A percentile compares a stretch with the other conserved stretches of the same genome.
These are phyloP conservation scores for Arothron firmamentum DNA, from an alignment of 2,113 vertebrate genomes.

Conservation along the genomic window DNA sequence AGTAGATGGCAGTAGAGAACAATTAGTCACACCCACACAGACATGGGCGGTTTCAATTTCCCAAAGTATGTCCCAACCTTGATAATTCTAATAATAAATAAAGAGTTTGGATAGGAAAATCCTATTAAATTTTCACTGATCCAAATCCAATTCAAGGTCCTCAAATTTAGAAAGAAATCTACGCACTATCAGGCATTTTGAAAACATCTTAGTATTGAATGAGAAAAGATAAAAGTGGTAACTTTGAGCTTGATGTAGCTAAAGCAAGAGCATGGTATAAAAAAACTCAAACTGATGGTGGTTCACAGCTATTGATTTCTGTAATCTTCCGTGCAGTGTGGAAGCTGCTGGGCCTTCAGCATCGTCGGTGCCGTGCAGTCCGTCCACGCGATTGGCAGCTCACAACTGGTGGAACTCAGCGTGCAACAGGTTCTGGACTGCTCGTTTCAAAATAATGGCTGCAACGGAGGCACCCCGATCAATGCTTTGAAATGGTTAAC, in stretches of 20 bases:
- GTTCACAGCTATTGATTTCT: conserved; percentile 1
- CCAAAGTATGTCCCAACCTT: neutral
- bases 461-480: conserved; percentile 80
- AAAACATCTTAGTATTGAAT: too few relatives aligned
- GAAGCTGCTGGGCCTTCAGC: conserved; percentile 94
- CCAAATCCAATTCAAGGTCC: too few relatives aligned
- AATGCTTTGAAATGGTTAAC: conserved; percentile 82
- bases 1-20: conserved; percentile 68
- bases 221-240: too few relatives aligned
- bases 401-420: conserved; percentile 77
- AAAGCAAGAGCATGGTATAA: too few relatives aligned
- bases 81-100: too few relatives aligned
- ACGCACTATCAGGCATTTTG: too few relatives aligned
- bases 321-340: conserved; percentile 75
- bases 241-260: too few relatives aligned
- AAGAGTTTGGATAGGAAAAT: too few relatives aligned
- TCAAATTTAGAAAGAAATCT: too few relatives aligned
- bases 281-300: too few relatives aligned
- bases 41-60: neutral
- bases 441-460: conserved; percentile 79
- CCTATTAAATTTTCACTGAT: too few relatives aligned
- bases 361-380: conserved; percentile 84
- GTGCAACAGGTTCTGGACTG: conserved; percentile 93
- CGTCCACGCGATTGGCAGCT: conserved; percentile 73
- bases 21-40: conserved; percentile 20